A percentile compares a stretch with the other conserved stretches of the same genome.
Conservation (phyloP, 2,888 invertebrate genomes). For the Drosophila cracens region DNA sequence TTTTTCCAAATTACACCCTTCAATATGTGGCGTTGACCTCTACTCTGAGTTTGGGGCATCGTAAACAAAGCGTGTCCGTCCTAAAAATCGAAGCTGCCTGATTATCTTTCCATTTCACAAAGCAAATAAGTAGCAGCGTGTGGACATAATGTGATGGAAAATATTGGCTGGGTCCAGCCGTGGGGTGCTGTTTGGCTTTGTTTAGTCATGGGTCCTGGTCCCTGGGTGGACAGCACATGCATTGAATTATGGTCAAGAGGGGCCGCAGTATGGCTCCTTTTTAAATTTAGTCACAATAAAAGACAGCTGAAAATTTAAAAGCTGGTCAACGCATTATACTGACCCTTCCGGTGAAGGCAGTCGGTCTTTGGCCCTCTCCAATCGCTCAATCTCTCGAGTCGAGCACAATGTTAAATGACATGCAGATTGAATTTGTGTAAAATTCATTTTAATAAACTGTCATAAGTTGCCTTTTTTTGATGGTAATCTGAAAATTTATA, state of each 20-base stretch:
- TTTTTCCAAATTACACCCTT: not conserved
- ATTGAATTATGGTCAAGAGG: conserved; percentile 50
- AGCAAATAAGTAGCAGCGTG: conserved; percentile 50
- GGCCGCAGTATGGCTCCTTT: not conserved
- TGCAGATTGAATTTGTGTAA: conserved; percentile 71
- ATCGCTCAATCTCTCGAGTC: conserved; percentile 5
- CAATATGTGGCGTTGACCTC: conserved; percentile 26
- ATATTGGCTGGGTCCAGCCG: conserved; percentile 1
- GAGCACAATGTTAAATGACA: conserved; percentile 50
- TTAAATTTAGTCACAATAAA: conserved; percentile 16
- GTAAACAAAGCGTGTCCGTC: conserved; percentile 31
- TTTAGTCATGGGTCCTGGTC: conserved; percentile 5
- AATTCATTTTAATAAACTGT: conserved; percentile 72
- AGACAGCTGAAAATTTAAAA: conserved; percentile 17
- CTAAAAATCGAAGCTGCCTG: conserved; percentile 17
- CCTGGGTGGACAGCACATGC: conserved; percentile 43
- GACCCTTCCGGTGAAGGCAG: conserved; percentile 43
- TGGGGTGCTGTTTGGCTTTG: conserved; percentile 16
- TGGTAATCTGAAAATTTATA: conserved; percentile 65
- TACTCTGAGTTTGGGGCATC: not conserved
- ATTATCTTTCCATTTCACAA: conserved; percentile 27
- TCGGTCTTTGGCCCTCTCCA: conserved; percentile 18
- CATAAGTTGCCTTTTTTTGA: conserved; percentile 52
- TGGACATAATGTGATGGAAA: conserved; percentile 30
- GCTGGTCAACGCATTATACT: conserved; percentile 16